These are phyloP conservation scores for Pygmarrhopalites habei DNA, from an alignment of 1,140 invertebrate species.

Conservation along the genomic window DNA sequence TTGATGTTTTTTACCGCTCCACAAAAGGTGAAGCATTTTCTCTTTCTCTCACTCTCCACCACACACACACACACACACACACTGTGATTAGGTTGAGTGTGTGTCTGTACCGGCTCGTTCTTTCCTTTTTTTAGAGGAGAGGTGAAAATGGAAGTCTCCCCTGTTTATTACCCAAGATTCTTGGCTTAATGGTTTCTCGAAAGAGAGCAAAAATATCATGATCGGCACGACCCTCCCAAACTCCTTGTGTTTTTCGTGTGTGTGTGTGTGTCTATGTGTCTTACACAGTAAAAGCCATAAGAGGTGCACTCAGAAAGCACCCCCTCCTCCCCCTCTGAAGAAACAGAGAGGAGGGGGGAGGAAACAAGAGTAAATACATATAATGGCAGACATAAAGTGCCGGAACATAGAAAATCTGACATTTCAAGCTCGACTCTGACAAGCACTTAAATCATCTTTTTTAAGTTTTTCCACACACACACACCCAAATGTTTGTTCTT, in stretches of 20 bases:
- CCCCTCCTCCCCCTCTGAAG: too few species aligned
- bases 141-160: not conserved
- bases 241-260: too few species aligned
- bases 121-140: not conserved
- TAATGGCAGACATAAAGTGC: not conserved
- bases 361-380: not conserved
- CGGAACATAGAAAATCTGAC: not conserved
- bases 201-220: not conserved
- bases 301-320: not conserved
- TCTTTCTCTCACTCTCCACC: too few species aligned
- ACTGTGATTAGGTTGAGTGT: too few species aligned
- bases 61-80: too few species aligned
- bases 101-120: too few species aligned
- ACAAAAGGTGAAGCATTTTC: too few species aligned
- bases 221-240: too few species aligned
- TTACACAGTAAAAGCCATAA: not conserved
- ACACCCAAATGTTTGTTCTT: constrained; percentile 7
- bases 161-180: not conserved
- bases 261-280: too few species aligned
- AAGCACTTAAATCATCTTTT: constrained; percentile 5
- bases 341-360: too few species aligned
- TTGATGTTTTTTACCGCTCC: too few species aligned
- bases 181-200: not conserved
- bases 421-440: not conserved
- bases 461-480: too few species aligned